Conservation (phyloP, 2,888 invertebrate genomes). For the Ecliptopera silaceata region DNA sequence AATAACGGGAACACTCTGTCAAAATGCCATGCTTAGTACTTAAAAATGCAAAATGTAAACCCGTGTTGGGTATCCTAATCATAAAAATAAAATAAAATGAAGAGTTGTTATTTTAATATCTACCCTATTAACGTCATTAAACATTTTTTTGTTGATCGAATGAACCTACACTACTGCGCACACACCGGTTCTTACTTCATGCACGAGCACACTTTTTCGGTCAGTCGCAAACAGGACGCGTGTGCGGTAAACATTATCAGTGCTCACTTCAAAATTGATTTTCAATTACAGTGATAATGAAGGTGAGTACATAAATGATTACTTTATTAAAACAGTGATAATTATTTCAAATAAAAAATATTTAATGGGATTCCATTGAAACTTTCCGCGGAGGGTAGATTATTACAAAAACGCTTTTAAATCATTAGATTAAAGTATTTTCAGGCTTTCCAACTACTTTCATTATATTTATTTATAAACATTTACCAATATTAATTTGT, state of each 20-base stretch:
- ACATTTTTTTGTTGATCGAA: too few species aligned
- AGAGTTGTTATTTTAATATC: too few species aligned
- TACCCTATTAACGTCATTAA: too few species aligned
- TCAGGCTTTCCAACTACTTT: too few species aligned
- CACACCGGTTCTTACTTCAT: background rate
- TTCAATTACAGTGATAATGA: constrained; percentile 25
- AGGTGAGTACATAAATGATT: constrained; percentile 28
- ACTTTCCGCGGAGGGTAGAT: constrained; percentile 13
- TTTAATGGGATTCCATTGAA: background rate
- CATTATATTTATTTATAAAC: background rate
- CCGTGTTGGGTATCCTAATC: too few species aligned
- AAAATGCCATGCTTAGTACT: too few species aligned
- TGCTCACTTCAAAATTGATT: constrained; percentile 13
- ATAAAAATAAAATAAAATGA: too few species aligned
- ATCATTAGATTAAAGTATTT: too few species aligned
- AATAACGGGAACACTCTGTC: too few species aligned
- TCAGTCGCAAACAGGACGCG: constrained; percentile 18
- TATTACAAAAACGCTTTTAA: too few species aligned
- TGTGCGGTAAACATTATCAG: constrained; percentile 8
- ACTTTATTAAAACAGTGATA: background rate
- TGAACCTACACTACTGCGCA: background rate
- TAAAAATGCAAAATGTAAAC: too few species aligned
- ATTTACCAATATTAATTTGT: background rate
- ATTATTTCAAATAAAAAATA: background rate
- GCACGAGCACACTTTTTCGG: constrained; percentile 17